phyloP scores from a whole-genome alignment of 1,140 invertebrate species.

The Plutomurus gul region DNA sequence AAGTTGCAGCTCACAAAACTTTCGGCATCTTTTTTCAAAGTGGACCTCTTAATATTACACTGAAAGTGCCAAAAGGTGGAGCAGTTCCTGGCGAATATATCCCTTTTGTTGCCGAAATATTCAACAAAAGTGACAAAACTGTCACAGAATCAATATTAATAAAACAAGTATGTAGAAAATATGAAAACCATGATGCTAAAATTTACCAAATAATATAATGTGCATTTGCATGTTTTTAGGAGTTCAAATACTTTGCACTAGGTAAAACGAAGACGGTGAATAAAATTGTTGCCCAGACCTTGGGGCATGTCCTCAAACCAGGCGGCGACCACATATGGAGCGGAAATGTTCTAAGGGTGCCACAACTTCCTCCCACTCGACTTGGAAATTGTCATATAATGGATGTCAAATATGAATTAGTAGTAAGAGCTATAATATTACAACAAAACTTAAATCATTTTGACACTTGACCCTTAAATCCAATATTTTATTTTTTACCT shows the following conservation, averaged over 20 bases:
- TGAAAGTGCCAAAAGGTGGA: not conserved
- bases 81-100: not conserved
- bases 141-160: not conserved
- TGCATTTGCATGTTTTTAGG: not conserved
- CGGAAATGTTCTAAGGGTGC: not conserved
- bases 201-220: not conserved
- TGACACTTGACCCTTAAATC: too few relatives aligned
- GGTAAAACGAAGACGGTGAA: not conserved
- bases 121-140: not conserved
- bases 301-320: not conserved
- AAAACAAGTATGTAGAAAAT: not conserved
- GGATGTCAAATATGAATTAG: not conserved
- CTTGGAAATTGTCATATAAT: not conserved
- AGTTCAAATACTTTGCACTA: not conserved
- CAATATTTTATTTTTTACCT: too few relatives aligned
- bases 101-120: not conserved
- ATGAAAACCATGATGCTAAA: not conserved
- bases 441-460: too few relatives aligned
- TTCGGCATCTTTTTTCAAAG: not conserved
- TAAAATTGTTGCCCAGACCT: not conserved
- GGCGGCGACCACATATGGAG: not conserved
- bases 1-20: not conserved
- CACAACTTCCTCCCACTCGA: not conserved
- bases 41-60: not conserved
- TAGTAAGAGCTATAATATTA: too few relatives aligned